These are phyloP conservation scores for Criorhina ranunculi DNA, from an alignment of 2,888 invertebrate species.

Conservation along the genomic window DNA sequence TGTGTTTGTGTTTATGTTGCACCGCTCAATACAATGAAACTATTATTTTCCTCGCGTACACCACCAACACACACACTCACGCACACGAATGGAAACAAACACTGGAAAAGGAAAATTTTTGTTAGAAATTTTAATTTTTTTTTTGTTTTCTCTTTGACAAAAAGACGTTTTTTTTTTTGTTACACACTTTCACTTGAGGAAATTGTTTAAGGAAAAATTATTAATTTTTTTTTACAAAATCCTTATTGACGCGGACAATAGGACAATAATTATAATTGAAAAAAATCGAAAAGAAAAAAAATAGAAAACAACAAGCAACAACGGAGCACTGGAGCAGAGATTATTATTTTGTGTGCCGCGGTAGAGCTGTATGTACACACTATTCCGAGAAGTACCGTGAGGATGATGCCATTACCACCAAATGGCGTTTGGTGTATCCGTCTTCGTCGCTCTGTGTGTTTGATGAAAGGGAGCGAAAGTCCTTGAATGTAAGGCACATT, in stretches of 20 bases:
- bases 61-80: too few relatives aligned
- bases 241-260: slow-evolving; percentile 29
- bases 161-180: slow-evolving; percentile 18
- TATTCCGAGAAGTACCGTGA: slow-evolving; percentile 41
- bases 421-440: slow-evolving; percentile 31
- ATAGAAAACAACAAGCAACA: slow-evolving; percentile 29
- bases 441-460: slow-evolving; percentile 16
- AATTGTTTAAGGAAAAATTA: neutral
- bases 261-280: too few relatives aligned
- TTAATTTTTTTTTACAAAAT: neutral
- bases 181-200: neutral
- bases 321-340: slow-evolving; percentile 63
- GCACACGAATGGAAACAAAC: slow-evolving; percentile 53
- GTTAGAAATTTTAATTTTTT: slow-evolving; percentile 63
- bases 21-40: slow-evolving; percentile 50
- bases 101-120: slow-evolving; percentile 62
- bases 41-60: slow-evolving; percentile 59
- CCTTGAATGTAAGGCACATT: slow-evolving; percentile 67
- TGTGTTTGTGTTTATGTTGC: slow-evolving; percentile 38
- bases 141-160: slow-evolving; percentile 40
- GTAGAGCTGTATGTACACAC: slow-evolving; percentile 73
- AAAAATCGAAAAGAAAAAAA: slow-evolving; percentile 23
- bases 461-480: slow-evolving; percentile 67
- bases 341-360: slow-evolving; percentile 64
- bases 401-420: slow-evolving; percentile 74